phyloP scores from a whole-genome alignment of 2,797 vertebrate species.

The Clarias laeviceps region DNA sequence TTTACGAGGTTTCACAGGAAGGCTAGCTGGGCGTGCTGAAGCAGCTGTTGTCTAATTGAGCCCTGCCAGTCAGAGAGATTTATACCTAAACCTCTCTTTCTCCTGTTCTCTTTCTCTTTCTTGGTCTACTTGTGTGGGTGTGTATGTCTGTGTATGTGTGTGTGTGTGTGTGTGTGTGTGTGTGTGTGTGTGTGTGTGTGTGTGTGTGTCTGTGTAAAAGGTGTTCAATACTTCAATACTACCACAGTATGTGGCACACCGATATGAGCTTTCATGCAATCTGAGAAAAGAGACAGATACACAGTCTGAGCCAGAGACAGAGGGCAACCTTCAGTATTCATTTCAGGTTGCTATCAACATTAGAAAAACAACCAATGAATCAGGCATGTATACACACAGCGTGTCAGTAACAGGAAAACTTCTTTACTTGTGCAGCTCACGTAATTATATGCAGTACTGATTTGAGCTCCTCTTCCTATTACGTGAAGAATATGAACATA shows the following conservation, averaged over 20 bases:
- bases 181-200: conserved; percentile 12
- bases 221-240: conserved; percentile 7
- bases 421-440: background rate
- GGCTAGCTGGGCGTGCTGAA: conserved; percentile 55
- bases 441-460: background rate
- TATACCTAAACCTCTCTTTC: conserved; percentile 44
- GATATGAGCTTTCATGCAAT: conserved; percentile 17
- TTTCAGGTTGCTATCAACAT: conserved; percentile 49
- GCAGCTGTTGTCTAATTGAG: conserved; percentile 61
- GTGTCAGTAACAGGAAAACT: background rate
- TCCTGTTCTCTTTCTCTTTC: background rate
- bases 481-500: background rate
- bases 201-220: conserved; percentile 6
- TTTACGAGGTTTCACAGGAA: conserved; percentile 48
- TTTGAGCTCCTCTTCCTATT: background rate
- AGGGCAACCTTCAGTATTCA: conserved; percentile 35
- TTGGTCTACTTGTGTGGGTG: background rate
- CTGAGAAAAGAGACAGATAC: conserved; percentile 22
- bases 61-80: conserved; percentile 58
- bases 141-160: background rate
- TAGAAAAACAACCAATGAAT: conserved; percentile 19
- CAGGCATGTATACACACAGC: background rate
- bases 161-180: background rate
- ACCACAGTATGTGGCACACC: conserved; percentile 3
- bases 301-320: background rate